Evolutionary conservation across 2,888 invertebrate species (phyloP).

Genomic region (Xestobium rufovillosum): DNA sequence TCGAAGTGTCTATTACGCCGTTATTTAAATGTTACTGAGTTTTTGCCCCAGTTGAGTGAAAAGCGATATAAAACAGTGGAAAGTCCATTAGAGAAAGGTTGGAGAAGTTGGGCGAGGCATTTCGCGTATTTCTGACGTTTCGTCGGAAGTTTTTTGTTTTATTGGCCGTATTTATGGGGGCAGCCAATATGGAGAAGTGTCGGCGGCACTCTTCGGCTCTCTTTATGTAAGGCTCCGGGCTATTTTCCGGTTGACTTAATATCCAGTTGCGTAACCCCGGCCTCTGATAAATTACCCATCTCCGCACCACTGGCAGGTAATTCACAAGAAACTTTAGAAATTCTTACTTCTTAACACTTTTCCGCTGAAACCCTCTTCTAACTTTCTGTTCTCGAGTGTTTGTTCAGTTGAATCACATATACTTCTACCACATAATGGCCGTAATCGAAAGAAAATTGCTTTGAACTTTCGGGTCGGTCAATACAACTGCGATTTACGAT

Average conservation of each 20-base stretch:
- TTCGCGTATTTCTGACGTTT: too few species aligned
- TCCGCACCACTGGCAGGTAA: conserved; percentile 58
- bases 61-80: too few species aligned
- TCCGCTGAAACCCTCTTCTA: conserved; percentile 23
- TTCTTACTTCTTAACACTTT: conserved; percentile 41
- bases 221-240: conserved; percentile 25
- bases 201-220: too few species aligned
- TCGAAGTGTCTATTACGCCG: too few species aligned
- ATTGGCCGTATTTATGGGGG: too few species aligned
- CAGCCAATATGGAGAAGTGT: too few species aligned
- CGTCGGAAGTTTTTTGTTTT: too few species aligned
- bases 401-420: conserved; percentile 37
- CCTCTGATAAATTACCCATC: conserved; percentile 56
- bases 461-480: conserved; percentile 35
- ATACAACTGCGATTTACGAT: conserved; percentile 33
- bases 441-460: conserved; percentile 41
- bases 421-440: conserved; percentile 36
- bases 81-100: too few species aligned
- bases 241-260: conserved; percentile 39
- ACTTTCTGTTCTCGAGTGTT: conserved; percentile 31
- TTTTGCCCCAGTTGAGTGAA: too few species aligned
- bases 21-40: too few species aligned
- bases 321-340: conserved; percentile 41
- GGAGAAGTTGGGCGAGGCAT: too few species aligned
- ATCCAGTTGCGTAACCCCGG: conserved; percentile 33